These are phyloP conservation scores for Campylorhamphus procurvoides DNA, from an alignment of 2,113 vertebrate species.

Conservation along the genomic window DNA sequence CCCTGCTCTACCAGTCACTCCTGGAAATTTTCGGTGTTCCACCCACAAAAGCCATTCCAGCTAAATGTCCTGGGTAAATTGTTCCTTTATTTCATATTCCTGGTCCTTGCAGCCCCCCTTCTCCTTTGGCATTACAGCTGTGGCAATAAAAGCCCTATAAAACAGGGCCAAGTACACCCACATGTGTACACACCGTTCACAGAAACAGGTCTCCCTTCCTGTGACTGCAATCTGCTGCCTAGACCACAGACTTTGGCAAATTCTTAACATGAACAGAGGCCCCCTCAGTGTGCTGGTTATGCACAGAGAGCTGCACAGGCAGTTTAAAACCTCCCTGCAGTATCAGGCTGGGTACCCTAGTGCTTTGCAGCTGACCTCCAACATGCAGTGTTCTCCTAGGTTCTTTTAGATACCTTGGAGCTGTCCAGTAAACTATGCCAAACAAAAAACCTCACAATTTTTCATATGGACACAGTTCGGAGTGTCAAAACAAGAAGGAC, in stretches of 20 bases:
- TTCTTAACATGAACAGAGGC: neutral
- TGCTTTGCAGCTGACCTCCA: neutral
- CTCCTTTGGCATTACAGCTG: neutral
- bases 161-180: constrained; percentile 16
- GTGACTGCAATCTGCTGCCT: neutral
- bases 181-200: neutral
- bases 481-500: neutral
- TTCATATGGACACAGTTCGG: neutral
- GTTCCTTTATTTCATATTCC: neutral
- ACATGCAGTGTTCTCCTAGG: neutral
- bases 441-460: neutral
- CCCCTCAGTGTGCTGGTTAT: neutral
- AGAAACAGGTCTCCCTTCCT: neutral
- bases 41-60: neutral
- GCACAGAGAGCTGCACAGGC: accelerated
- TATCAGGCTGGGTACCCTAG: neutral
- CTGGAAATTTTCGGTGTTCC: neutral
- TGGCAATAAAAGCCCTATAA: constrained; percentile 17
- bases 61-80: neutral
- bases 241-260: neutral
- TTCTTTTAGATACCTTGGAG: neutral
- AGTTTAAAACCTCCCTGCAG: neutral
- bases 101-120: neutral
- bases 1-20: constrained; percentile 46
- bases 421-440: neutral